phyloP scores from a whole-genome alignment of 2,113 vertebrate genomes.

The Peucedramus taeniatus region DNA sequence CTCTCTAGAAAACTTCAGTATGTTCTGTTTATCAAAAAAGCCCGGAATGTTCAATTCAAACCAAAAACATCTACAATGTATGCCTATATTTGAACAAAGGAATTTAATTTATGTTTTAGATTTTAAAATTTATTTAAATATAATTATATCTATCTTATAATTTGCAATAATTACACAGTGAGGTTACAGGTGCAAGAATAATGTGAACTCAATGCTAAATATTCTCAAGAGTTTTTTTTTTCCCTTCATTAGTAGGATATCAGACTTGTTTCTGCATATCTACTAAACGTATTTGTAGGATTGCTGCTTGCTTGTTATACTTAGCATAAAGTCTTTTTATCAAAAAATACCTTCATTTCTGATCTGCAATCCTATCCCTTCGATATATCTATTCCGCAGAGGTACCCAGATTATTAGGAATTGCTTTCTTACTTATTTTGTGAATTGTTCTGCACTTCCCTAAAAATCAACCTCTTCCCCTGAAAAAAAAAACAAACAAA shows the following conservation, averaged over 20 bases:
- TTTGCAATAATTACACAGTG: not conserved
- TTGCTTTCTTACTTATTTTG: not conserved
- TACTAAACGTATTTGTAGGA: not conserved
- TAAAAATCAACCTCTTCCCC: not conserved
- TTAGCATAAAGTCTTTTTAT: not conserved
- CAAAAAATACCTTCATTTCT: not conserved
- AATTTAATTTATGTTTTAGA: not conserved
- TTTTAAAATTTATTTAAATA: not conserved
- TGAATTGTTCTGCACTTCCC: not conserved
- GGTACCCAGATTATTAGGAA: not conserved
- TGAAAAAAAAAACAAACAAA: fast-evolving
- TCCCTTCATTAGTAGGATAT: not conserved
- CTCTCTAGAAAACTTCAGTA: not conserved
- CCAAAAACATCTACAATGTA: not conserved
- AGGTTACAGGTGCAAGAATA: not conserved
- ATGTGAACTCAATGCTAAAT: not conserved
- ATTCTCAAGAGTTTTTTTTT: not conserved
- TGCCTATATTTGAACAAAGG: not conserved
- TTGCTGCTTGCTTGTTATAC: not conserved
- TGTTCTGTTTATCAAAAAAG: not conserved
- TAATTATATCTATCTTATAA: not conserved
- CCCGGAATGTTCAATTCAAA: not conserved
- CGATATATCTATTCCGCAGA: not conserved
- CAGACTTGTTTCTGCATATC: not conserved
- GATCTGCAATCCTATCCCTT: not conserved